These are phyloP conservation scores for Ciona savignyi DNA, from an alignment of 23 tunicate species.

Conservation along the genomic window DNA sequence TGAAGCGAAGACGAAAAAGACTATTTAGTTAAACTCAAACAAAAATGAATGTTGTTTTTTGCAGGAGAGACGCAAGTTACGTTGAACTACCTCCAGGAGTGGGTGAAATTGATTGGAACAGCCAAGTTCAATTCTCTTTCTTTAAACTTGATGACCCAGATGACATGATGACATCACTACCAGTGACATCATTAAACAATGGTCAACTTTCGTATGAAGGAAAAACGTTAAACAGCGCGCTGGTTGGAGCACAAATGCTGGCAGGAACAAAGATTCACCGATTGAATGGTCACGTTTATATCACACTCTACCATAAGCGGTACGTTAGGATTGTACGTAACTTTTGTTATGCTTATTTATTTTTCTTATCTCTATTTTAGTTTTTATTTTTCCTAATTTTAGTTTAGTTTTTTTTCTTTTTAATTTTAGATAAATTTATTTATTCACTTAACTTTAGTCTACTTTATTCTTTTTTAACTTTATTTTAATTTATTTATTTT, in stretches of 20 bases:
- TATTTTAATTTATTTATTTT: no score
- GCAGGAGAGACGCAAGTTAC: constrained; percentile 25
- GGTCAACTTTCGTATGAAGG: constrained; percentile 37
- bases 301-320: constrained; percentile 68
- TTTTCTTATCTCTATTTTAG: no score
- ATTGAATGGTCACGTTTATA: constrained; percentile 18
- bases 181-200: constrained; percentile 12
- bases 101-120: constrained; percentile 5
- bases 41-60: no score
- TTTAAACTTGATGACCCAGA: constrained; percentile 35
- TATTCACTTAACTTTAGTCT: no score
- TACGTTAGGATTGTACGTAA: no score
- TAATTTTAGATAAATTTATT: no score
- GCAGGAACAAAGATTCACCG: constrained; percentile 14
- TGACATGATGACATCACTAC: constrained; percentile 25
- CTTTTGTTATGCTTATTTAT: no score
- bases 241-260: constrained; percentile 44
- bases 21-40: no score
- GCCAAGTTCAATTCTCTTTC: constrained; percentile 31
- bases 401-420: no score
- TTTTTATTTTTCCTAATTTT: no score
- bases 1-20: no score
- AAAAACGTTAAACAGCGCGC: constrained; percentile 58
- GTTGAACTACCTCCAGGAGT: constrained; percentile 37
- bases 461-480: no score